Percentiles rank a stretch among this genome's conserved stretches.
phyloP scores from a whole-genome alignment of 2,113 vertebrate genomes.

The Odocoileus virginianus region DNA sequence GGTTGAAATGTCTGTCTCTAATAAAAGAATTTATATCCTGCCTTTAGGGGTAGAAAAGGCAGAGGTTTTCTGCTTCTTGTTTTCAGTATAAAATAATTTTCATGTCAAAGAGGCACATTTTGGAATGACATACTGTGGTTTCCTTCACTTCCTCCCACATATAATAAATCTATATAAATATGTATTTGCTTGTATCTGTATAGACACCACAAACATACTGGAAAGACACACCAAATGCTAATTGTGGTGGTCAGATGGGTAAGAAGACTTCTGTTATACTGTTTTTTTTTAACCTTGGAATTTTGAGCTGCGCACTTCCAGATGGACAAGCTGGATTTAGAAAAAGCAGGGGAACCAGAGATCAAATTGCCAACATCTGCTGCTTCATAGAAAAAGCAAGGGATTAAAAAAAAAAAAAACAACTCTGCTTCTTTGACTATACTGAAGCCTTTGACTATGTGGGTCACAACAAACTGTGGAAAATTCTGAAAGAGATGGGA shows the following conservation, averaged over 20 bases:
- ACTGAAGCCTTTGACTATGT: neutral
- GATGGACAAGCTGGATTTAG: neutral
- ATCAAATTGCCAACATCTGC: neutral
- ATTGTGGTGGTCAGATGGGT: neutral
- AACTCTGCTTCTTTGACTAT: neutral
- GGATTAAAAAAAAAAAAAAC: accelerated
- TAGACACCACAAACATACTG: neutral
- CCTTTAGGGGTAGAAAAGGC: neutral
- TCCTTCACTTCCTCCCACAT: neutral
- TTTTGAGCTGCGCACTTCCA: neutral
- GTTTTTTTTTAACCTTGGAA: neutral
- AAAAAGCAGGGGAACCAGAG: neutral
- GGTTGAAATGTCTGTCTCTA: neutral
- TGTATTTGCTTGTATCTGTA: neutral
- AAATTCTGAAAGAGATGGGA: neutral
- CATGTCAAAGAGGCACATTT: neutral
- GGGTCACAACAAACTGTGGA: neutral
- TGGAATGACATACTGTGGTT: neutral
- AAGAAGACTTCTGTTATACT: neutral
- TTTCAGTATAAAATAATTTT: neutral
- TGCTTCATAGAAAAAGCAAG: neutral
- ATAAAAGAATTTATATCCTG: neutral
- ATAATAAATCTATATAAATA: neutral
- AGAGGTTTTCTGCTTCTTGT: neutral
- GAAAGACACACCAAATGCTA: neutral